Evolutionary conservation across 2,888 invertebrate genomes (phyloP).

Genomic region (Liodrosophila aerea): DNA sequence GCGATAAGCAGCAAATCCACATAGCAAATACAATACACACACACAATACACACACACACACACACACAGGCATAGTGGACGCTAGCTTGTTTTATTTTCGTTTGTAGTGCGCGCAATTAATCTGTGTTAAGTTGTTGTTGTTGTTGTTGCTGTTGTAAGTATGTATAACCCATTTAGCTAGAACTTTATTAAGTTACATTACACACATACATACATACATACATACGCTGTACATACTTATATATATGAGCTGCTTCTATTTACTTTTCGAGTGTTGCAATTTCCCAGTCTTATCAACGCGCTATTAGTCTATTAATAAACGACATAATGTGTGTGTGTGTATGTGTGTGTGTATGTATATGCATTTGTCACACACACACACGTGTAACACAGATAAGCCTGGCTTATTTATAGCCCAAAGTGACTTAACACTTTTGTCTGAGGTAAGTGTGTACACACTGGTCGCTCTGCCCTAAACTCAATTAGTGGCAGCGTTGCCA

Average conservation of each 20-base stretch:
- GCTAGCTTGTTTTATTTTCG: conserved; percentile 38
- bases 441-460: conserved; percentile 3
- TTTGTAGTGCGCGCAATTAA: conserved; percentile 64
- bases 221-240: too few species aligned
- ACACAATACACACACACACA: neutral
- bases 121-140: conserved; percentile 54
- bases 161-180: conserved; percentile 53
- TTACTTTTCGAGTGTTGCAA: too few species aligned
- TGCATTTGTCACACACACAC: too few species aligned
- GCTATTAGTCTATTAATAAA: too few species aligned
- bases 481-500: conserved; percentile 15
- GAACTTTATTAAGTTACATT: conserved; percentile 37
- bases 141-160: conserved; percentile 32
- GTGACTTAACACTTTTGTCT: conserved; percentile 46
- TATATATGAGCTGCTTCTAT: too few species aligned
- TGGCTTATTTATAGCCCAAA: conserved; percentile 36
- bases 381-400: too few species aligned
- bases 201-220: conserved; percentile 7
- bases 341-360: too few species aligned
- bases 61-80: conserved; percentile 33
- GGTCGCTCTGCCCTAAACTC: too few species aligned
- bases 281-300: too few species aligned
- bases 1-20: conserved; percentile 57
- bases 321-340: too few species aligned
- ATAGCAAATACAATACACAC: conserved; percentile 10